Evolutionary conservation across 2,113 vertebrate genomes (phyloP).

Genomic region (Peromyscus leucopus): DNA sequence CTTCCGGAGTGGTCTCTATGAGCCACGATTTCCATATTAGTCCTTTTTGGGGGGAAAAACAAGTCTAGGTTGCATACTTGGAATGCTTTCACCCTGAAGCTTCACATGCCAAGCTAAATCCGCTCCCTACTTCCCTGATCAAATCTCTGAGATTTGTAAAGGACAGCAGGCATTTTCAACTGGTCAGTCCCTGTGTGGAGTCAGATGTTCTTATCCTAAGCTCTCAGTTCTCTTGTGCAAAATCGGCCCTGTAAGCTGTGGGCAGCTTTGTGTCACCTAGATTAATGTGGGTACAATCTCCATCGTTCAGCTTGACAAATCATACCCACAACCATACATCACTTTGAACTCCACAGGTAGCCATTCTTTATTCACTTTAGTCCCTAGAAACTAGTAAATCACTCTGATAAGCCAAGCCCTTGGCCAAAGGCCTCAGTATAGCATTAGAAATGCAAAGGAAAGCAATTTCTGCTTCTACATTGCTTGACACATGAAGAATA

Average conservation of each 20-base stretch:
- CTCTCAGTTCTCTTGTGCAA: constrained; percentile 50
- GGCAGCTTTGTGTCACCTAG: constrained; percentile 10
- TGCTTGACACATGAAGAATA: not conserved
- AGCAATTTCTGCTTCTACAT: not conserved
- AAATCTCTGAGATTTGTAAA: constrained; percentile 83
- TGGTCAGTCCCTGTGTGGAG: not conserved
- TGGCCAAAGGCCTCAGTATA: not conserved
- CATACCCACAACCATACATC: not conserved
- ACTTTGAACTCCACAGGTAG: constrained; percentile 2
- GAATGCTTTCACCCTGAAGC: constrained; percentile 88
- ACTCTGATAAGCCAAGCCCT: not conserved
- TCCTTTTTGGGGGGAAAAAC: constrained; percentile 86
- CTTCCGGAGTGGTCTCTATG: constrained; percentile 88
- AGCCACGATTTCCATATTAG: constrained; percentile 91
- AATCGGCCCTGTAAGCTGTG: not conserved
- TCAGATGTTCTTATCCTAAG: constrained; percentile 60
- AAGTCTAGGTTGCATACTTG: constrained; percentile 88
- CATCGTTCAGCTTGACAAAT: constrained; percentile 34
- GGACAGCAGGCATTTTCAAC: constrained; percentile 70
- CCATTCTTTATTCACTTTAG: not conserved
- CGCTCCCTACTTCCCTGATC: constrained; percentile 82
- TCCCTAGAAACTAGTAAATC: not conserved
- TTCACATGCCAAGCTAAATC: constrained; percentile 89
- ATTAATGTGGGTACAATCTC: not conserved
- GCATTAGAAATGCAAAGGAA: not conserved